Evolutionary conservation across 2,888 invertebrate species (phyloP).

Genomic region (Teleogryllus oceanicus): DNA sequence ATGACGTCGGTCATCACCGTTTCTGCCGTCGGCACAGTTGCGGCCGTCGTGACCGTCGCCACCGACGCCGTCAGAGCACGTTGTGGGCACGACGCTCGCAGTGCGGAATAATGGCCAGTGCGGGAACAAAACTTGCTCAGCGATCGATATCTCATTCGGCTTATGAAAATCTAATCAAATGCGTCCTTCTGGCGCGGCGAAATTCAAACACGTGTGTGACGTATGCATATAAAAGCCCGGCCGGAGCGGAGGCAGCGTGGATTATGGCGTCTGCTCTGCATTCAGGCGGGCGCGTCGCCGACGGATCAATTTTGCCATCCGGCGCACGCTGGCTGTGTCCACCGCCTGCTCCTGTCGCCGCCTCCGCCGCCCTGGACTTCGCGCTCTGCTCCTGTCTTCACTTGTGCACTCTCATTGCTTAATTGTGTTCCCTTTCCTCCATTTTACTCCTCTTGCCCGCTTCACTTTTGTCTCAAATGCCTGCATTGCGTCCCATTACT

Average conservation of each 20-base stretch:
- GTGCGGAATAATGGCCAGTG: neutral
- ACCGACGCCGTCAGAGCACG: too few species aligned
- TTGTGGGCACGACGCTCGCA: too few species aligned
- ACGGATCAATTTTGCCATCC: neutral
- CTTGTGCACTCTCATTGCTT: too few species aligned
- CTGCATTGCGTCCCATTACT: too few species aligned
- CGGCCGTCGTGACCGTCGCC: neutral
- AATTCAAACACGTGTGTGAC: slow-evolving; percentile 9
- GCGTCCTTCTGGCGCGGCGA: slow-evolving; percentile 10
- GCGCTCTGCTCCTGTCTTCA: too few species aligned
- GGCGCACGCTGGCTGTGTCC: neutral
- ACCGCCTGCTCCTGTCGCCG: neutral
- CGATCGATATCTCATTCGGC: slow-evolving; percentile 18
- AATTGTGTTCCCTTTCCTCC: too few species aligned
- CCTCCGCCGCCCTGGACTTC: too few species aligned
- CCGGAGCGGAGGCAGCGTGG: neutral
- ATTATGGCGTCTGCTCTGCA: slow-evolving; percentile 18
- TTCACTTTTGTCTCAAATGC: too few species aligned
- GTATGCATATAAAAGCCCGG: neutral
- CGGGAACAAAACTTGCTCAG: neutral
- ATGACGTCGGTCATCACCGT: too few species aligned
- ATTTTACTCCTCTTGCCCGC: too few species aligned
- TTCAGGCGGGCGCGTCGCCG: neutral
- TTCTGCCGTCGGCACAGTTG: neutral
- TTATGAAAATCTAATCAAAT: slow-evolving; percentile 18